phyloP scores from a whole-genome alignment of 2,113 vertebrate species.

The Galemys pyrenaicus region DNA sequence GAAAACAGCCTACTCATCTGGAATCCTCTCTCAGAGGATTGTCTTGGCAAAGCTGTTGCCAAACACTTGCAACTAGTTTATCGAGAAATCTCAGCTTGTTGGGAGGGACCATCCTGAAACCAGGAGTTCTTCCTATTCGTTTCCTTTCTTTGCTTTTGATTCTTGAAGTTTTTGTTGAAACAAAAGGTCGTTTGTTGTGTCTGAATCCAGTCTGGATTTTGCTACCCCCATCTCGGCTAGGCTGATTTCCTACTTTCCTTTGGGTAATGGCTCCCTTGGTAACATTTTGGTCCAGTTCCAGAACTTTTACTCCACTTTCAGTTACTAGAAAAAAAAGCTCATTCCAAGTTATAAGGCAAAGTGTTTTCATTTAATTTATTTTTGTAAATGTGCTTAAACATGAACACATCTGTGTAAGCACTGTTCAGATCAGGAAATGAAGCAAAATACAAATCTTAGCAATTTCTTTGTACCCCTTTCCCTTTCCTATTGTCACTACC shows the following conservation, averaged over 20 bases:
- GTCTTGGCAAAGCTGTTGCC: neutral
- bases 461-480: neutral
- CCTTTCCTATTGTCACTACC: neutral
- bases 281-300: neutral
- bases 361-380: neutral
- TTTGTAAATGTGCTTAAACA: neutral
- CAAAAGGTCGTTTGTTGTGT: neutral
- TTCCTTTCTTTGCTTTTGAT: neutral
- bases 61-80: neutral
- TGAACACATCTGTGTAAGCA: neutral
- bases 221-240: neutral
- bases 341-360: neutral
- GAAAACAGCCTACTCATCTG: constrained; percentile 40
- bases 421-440: neutral
- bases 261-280: neutral
- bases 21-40: constrained; percentile 8
- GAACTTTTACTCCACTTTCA: neutral
- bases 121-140: neutral
- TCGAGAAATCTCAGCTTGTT: neutral
- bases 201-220: neutral
- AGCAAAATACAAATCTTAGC: neutral
- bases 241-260: neutral
- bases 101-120: neutral
- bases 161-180: neutral
- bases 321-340: neutral